A percentile compares a stretch with the other conserved stretches of the same genome.
Evolutionary conservation across 2,888 invertebrate genomes (phyloP).

Genomic region (Lithophane leautieri): DNA sequence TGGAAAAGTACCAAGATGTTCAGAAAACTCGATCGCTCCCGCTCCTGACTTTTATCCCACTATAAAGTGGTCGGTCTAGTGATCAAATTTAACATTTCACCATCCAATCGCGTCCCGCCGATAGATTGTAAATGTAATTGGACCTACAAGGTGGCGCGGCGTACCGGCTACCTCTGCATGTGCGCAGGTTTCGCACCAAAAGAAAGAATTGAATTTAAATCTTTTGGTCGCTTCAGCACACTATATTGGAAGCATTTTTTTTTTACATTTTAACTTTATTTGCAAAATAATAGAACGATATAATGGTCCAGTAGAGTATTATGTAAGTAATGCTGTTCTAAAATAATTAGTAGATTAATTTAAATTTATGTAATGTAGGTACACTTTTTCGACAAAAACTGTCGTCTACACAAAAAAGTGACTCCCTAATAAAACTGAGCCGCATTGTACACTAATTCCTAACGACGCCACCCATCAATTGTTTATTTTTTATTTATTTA

Average conservation of each 20-base stretch:
- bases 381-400: constrained; percentile 37
- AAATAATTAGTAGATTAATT: constrained; percentile 30
- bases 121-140: constrained; percentile 79
- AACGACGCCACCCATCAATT: constrained; percentile 81
- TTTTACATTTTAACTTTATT: not conserved
- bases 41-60: constrained; percentile 22
- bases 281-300: not conserved
- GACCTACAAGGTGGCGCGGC: constrained; percentile 65
- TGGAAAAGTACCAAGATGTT: too few species aligned
- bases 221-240: not conserved
- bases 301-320: not conserved
- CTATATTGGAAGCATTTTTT: too few species aligned
- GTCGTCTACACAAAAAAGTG: constrained; percentile 51
- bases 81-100: constrained; percentile 74
- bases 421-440: constrained; percentile 68
- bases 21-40: constrained; percentile 36
- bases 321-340: not conserved
- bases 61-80: constrained; percentile 60
- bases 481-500: constrained; percentile 87
- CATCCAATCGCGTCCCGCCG: constrained; percentile 70
- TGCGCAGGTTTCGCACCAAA: constrained; percentile 26
- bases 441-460: constrained; percentile 85
- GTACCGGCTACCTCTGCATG: constrained; percentile 52
- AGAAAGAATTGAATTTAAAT: constrained; percentile 17
- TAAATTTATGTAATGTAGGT: constrained; percentile 35